Conservation (phyloP, 2,113 vertebrate species). For the Mesocricetus auratus region DNA sequence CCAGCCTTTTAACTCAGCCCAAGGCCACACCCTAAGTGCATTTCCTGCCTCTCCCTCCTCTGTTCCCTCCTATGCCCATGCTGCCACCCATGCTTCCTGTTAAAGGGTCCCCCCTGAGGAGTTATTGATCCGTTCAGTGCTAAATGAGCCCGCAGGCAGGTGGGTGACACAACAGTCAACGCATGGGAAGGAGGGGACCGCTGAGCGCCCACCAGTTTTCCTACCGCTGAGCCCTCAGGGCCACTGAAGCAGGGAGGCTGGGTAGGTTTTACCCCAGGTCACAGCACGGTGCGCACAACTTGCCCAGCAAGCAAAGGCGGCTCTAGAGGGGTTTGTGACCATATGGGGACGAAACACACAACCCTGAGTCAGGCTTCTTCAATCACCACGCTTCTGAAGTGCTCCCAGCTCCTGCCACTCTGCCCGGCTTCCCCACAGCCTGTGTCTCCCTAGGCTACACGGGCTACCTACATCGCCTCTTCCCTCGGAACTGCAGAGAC, state of each 20-base stretch:
- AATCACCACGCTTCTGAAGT: not conserved
- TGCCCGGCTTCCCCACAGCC: not conserved
- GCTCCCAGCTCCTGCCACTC: fast-evolving
- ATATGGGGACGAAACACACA: not conserved
- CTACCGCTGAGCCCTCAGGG: not conserved
- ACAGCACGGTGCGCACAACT: not conserved
- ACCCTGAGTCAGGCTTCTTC: not conserved
- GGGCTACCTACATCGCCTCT: not conserved
- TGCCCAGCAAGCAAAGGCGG: not conserved
- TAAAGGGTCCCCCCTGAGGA: not conserved
- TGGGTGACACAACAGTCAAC: not conserved
- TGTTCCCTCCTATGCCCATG: not conserved
- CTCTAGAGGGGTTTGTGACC: not conserved
- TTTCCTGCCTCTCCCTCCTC: not conserved
- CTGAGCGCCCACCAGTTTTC: not conserved
- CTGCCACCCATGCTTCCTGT: too few relatives aligned
- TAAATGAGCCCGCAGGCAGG: not conserved
- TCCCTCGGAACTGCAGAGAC: not conserved
- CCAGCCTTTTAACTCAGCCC: not conserved
- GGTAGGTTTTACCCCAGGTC: not conserved
- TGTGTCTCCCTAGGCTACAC: not conserved
- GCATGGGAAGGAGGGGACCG: not conserved
- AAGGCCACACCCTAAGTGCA: not conserved
- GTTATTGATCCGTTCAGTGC: not conserved
- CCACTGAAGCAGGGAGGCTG: fast-evolving